Conservation (phyloP, 2,113 vertebrate genomes). For the Oreocharis arfaki region DNA sequence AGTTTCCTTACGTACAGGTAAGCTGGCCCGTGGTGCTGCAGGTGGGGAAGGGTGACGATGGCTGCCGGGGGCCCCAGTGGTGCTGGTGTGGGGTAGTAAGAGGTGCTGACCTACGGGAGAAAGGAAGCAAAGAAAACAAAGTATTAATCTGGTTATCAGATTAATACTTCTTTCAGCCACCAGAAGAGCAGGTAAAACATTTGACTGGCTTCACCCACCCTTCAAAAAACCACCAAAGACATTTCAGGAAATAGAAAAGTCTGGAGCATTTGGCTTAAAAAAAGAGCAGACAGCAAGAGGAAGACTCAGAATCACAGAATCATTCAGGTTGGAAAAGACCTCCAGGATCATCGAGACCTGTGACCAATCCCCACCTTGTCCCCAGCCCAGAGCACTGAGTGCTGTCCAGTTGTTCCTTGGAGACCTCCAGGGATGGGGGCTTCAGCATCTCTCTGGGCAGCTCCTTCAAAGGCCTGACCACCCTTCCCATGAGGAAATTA, state of each 20-base stretch:
- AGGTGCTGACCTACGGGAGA: constrained; percentile 58
- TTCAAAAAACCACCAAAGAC: not conserved
- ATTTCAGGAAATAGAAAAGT: not conserved
- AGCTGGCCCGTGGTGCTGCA: constrained; percentile 69
- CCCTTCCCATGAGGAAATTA: not conserved
- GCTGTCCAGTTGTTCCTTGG: not conserved
- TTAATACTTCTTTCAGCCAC: not conserved
- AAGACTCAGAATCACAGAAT: not conserved
- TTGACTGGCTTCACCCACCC: not conserved
- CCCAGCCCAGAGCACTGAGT: not conserved
- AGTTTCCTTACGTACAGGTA: constrained; percentile 69
- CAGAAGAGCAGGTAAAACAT: not conserved
- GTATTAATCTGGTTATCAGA: not conserved
- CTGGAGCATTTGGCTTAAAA: not conserved
- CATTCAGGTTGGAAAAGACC: not conserved
- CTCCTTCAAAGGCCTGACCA: not conserved
- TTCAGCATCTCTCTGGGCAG: not conserved
- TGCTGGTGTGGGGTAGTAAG: constrained; percentile 43
- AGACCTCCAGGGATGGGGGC: not conserved
- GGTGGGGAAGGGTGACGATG: constrained; percentile 65
- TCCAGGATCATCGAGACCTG: not conserved
- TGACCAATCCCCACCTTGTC: not conserved
- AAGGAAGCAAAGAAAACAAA: not conserved
- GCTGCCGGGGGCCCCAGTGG: constrained; percentile 52
- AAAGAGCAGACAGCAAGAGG: not conserved